Evolutionary conservation across 2,888 invertebrate species (phyloP), one percentile per base, ranked within the genome.

Genomic region (Hypsopygia costalis): DNA sequence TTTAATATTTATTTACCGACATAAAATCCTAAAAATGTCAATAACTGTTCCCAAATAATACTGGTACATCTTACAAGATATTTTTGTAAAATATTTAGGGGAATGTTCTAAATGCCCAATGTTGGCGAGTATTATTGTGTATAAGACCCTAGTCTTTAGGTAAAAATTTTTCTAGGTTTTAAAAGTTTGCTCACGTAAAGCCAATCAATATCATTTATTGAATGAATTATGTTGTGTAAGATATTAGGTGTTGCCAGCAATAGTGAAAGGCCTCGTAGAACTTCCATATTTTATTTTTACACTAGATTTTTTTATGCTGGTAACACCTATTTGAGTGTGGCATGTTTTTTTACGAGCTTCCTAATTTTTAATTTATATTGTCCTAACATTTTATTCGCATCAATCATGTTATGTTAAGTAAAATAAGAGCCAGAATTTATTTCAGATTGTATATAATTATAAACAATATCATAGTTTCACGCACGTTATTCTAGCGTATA

Each of bases 111-210:
- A 56, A 55, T 4, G 56, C 55, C 58, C 39, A 21, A 20, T 33
- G n/a, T n/a, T n/a, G 36, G 34, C 37, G 55, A 74, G 76, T 81
- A 80, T 78, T 80, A 74, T 69, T 66, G 63, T 67, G 62, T 64
- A 58, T 76, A 74, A 69, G 73, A 61, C 77, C 78, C 82, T 83
- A 83, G 83, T 83, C 81, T 71, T 56, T 81, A 83, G 80, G 59
- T 78, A 78, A 72, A 69, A 66, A 5, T 72, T 77, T 72, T 69
- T 62, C 65, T 57, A 78, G 74, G 68, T 61, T 70, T 64, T 70
- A 69, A 59, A 52, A 56, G 59, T 64, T 81, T 82, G 83, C 83
- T 83, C 83, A 82, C 62, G 55, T 49, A 62, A 65, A 67, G 69
- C 70, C 69, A 70, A 72, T 58, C 69, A 70, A 72, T 58, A 56